Evolutionary conservation across 2,113 vertebrate species (phyloP).

Genomic region (Catharus bicknelli): DNA sequence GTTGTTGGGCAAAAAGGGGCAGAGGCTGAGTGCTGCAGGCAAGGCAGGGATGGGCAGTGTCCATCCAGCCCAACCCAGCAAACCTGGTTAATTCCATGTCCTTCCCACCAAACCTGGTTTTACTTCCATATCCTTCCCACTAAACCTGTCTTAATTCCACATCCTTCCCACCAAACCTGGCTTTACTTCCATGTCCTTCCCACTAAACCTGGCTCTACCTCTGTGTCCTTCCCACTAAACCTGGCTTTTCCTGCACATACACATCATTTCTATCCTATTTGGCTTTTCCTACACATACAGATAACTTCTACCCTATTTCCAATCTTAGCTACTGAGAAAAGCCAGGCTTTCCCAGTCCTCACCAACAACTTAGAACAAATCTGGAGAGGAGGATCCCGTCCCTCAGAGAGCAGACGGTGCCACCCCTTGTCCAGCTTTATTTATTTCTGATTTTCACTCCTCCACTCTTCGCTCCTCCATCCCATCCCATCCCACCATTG

Average conservation of each 20-base stretch:
- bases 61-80: background rate
- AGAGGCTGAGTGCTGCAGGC: background rate
- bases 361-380: background rate
- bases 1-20: background rate
- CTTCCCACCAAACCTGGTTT: background rate
- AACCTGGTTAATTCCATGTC: background rate
- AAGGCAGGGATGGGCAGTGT: background rate
- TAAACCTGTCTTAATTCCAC: background rate
- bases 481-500: slow-evolving; percentile 36
- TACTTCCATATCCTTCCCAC: background rate
- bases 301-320: background rate
- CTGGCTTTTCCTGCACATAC: too few species aligned
- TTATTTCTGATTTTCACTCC: slow-evolving; percentile 22
- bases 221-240: too few species aligned
- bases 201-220: background rate
- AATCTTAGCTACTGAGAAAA: background rate
- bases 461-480: background rate
- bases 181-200: background rate
- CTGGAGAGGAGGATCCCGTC: background rate
- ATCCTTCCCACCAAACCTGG: background rate
- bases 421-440: background rate
- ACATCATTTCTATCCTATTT: too few species aligned
- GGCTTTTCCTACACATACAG: rapidly evolving
- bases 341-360: background rate
- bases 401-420: rapidly evolving